Evolutionary conservation across 2,797 vertebrate species (phyloP), one percentile per base, ranked within the genome.

Genomic region (Hydrocynus forskahlii): DNA sequence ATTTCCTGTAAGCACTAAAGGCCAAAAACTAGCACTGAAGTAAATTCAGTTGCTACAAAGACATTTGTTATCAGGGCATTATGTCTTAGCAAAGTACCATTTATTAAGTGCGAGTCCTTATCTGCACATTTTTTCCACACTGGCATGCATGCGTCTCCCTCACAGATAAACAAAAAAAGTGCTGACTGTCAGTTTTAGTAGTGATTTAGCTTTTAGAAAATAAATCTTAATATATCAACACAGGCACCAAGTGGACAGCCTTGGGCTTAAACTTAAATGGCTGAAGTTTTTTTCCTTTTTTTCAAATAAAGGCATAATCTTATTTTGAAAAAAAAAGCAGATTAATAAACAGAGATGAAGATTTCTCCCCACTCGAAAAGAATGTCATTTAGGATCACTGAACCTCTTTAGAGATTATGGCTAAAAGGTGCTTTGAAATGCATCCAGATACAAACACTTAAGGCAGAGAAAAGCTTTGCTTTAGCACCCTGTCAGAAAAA

Each of bases 91-190:
- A 91, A 92, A 91, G 89, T 87, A 88, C 69, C 82, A 73, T 88
- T 88, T 92, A 90, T 90, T 92, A 91, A 88, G 91, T 89, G 90
- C 91, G 90, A 92, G 90, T 89, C 88, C 90, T 94, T 91, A 93
- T 93, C 91, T 89, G 64, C 88, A 89, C 88, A 88, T 86, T 86
- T 84, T 84, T 85, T 72, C 81, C 81, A 84, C 88, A 67, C 83
- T 89, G 87, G 88, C 91, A 88, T 79, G 86, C 85, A 85, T 86
- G 89, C 88, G 88, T 91, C 91, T 92, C 89, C 91, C 91, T 89
- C 89, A 84, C 86, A 71, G 86, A 92, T 92, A 92, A 86, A 87
- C 93, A 93, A 88, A 91, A 52, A 92, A 92, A 88, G 70, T 89
- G 92, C 91, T 60, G 90, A 91, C 90, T 92, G 91, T 94, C 91